A percentile compares a stretch with the other conserved stretches of the same genome.
phyloP scores from a whole-genome alignment of 2,113 vertebrate species.

The Pteruthius melanotis region DNA sequence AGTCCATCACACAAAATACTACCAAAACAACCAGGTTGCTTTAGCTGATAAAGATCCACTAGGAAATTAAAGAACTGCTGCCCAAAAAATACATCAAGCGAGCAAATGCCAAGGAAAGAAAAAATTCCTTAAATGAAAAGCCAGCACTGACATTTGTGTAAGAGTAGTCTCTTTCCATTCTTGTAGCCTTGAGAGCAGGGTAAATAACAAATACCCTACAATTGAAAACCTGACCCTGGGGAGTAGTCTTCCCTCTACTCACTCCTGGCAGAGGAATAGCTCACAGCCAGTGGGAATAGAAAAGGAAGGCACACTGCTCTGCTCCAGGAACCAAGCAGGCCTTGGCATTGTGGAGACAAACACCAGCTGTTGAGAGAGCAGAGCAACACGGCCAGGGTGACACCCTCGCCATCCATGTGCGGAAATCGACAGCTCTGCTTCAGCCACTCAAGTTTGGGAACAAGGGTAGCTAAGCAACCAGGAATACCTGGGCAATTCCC shows the following conservation, averaged over 20 bases:
- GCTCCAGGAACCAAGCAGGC: neutral
- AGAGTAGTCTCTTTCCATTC: neutral
- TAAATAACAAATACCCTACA: neutral
- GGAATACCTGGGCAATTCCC: accelerated
- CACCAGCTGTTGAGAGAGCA: neutral
- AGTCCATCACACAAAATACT: neutral
- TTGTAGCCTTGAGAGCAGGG: neutral
- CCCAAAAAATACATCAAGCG: neutral
- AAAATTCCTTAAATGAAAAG: neutral
- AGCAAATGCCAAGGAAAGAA: neutral
- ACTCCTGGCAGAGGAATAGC: neutral
- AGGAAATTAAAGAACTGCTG: neutral
- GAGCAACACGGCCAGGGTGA: neutral
- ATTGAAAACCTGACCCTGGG: neutral
- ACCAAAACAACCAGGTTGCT: neutral
- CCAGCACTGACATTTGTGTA: neutral
- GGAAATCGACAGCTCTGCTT: neutral
- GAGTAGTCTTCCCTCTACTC: neutral
- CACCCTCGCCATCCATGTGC: accelerated
- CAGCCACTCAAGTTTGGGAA: neutral
- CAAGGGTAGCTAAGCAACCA: neutral
- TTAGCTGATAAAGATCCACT: neutral
- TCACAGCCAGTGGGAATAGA: neutral
- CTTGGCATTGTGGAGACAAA: neutral
- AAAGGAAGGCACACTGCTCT: neutral